Conservation (phyloP, 2,888 invertebrate species). For the Pollenia griseotomentosa region DNA sequence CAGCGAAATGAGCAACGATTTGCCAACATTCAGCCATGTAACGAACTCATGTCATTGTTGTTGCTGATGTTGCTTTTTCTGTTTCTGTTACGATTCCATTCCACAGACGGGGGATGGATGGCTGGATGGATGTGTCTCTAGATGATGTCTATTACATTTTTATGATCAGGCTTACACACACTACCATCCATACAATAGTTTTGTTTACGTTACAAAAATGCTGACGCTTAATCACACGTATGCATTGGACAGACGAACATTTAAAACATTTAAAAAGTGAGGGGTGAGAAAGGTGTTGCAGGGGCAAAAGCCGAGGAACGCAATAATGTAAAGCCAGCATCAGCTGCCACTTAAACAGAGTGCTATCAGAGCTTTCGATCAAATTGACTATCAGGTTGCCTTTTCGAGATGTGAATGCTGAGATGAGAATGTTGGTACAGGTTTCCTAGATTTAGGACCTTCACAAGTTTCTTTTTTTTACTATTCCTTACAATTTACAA, state of each 20-base stretch:
- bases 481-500: not conserved
- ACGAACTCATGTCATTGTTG: slow-evolving; percentile 61
- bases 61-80: slow-evolving; percentile 27
- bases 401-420: slow-evolving; percentile 40
- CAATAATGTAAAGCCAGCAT: slow-evolving; percentile 58
- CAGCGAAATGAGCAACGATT: slow-evolving; percentile 47
- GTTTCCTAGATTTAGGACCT: slow-evolving; percentile 41
- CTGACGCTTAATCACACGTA: slow-evolving; percentile 50
- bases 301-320: slow-evolving; percentile 18
- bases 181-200: slow-evolving; percentile 1
- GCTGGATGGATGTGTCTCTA: slow-evolving; percentile 63
- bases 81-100: slow-evolving; percentile 53
- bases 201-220: slow-evolving; percentile 57
- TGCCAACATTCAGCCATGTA: slow-evolving; percentile 63
- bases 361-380: slow-evolving; percentile 82
- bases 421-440: slow-evolving; percentile 49
- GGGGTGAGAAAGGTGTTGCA: slow-evolving; percentile 9
- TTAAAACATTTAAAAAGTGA: slow-evolving; percentile 14
- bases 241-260: not conserved
- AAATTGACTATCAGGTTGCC: slow-evolving; percentile 81
- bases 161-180: slow-evolving; percentile 63
- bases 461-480: not conserved
- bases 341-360: slow-evolving; percentile 71
- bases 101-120: slow-evolving; percentile 61
- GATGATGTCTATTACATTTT: slow-evolving; percentile 71